phyloP scores from a whole-genome alignment of 2,888 invertebrate species.

The Phortica okadai region DNA sequence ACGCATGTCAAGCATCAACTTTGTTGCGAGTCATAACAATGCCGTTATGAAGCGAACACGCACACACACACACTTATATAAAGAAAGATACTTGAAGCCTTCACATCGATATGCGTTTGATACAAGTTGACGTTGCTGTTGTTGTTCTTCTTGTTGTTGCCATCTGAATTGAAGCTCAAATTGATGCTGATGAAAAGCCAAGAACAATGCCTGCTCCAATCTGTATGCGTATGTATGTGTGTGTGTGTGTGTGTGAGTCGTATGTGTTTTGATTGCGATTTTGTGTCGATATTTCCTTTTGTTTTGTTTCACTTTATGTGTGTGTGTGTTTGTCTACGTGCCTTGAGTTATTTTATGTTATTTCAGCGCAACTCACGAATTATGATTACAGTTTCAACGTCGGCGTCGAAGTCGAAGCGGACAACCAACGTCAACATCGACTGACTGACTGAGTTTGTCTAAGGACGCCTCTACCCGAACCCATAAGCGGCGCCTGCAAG shows the following conservation, averaged over 20 bases:
- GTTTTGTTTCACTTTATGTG: slow-evolving; percentile 18
- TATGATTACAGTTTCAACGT: slow-evolving; percentile 49
- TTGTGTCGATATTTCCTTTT: no score
- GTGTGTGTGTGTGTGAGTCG: slow-evolving; percentile 3
- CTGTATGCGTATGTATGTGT: no score
- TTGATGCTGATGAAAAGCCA: neutral
- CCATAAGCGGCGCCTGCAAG: no score
- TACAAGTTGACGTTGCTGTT: no score
- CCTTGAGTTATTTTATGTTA: slow-evolving; percentile 66
- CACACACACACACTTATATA: neutral
- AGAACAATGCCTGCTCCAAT: slow-evolving; percentile 2
- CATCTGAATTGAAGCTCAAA: no score
- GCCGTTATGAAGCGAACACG: slow-evolving; percentile 3
- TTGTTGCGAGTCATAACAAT: slow-evolving; percentile 28
- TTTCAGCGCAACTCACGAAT: slow-evolving; percentile 64
- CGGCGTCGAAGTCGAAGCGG: no score
- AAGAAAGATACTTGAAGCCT: neutral
- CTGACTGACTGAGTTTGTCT: no score
- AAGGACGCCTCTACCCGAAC: no score
- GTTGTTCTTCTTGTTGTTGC: no score
- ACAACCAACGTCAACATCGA: no score
- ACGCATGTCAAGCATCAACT: slow-evolving; percentile 53
- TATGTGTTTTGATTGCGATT: slow-evolving; percentile 26
- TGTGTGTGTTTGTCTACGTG: slow-evolving; percentile 54
- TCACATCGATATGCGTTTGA: neutral